Evolutionary conservation across 2,113 vertebrate species (phyloP).

Genomic region (Psilopogon haemacephalus): DNA sequence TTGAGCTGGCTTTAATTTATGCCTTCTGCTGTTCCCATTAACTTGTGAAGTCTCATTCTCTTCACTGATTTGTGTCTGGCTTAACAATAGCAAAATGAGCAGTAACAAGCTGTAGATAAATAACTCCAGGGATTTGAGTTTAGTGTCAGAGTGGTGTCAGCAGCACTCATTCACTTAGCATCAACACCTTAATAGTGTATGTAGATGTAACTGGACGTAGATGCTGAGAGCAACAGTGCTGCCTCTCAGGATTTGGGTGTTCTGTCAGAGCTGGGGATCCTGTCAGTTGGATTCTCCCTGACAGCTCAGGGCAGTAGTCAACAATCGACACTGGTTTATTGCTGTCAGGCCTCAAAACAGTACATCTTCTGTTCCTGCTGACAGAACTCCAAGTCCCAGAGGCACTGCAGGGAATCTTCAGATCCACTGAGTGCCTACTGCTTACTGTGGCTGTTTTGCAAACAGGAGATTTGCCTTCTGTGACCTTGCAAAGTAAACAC

Average conservation of each 20-base stretch:
- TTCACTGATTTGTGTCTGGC: not conserved
- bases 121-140: not conserved
- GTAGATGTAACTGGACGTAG: not conserved
- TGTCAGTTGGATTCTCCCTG: not conserved
- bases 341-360: conserved; percentile 74
- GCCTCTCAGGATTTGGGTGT: not conserved
- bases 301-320: not conserved
- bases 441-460: conserved; percentile 75
- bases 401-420: conserved; percentile 73
- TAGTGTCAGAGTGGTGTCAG: not conserved
- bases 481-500: conserved; percentile 74
- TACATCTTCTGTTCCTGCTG: conserved; percentile 78
- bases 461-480: conserved; percentile 70
- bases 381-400: conserved; percentile 79
- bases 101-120: not conserved
- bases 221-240: not conserved
- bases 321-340: not conserved
- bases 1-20: not conserved
- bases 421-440: conserved; percentile 75
- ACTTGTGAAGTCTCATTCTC: not conserved
- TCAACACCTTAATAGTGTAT: not conserved
- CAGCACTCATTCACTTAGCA: not conserved
- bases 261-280: not conserved
- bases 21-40: not conserved
- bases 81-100: not conserved